Evolutionary conservation across 2,888 invertebrate genomes (phyloP).

Genomic region (Eupithecia tripunctaria): DNA sequence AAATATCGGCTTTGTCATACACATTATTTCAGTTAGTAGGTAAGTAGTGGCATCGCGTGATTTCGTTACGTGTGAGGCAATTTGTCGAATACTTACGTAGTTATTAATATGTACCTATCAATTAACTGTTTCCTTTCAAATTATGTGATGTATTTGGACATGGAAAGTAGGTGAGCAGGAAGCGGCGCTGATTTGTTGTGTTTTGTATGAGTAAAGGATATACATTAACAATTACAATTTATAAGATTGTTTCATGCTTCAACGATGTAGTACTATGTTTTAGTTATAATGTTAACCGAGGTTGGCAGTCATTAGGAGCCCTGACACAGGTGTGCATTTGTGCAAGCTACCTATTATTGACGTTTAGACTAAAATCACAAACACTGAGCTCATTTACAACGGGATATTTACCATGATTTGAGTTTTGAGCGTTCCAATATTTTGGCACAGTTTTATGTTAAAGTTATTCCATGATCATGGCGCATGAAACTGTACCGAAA

Average conservation of each 20-base stretch:
- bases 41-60: slow-evolving; percentile 48
- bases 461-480: too few species aligned
- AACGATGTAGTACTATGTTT: background rate
- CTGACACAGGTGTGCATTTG: background rate
- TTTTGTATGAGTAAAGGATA: background rate
- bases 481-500: too few species aligned
- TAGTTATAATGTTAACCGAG: background rate
- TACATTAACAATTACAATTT: background rate
- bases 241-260: background rate
- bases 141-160: slow-evolving; percentile 34
- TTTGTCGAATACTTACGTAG: slow-evolving; percentile 37
- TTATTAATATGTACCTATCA: slow-evolving; percentile 32
- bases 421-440: too few species aligned
- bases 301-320: background rate
- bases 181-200: slow-evolving; percentile 12
- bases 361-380: background rate
- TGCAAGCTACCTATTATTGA: too few species aligned
- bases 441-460: too few species aligned
- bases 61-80: slow-evolving; percentile 47
- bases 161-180: slow-evolving; percentile 44
- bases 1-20: slow-evolving; percentile 38
- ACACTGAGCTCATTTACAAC: too few species aligned
- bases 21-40: slow-evolving; percentile 57
- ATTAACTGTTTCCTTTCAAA: slow-evolving; percentile 42
- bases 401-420: too few species aligned